A percentile compares a stretch with the other conserved stretches of the same genome.
phyloP scores from a whole-genome alignment of 2,113 vertebrate species.

The Dicerorhinus sumatrensis region DNA sequence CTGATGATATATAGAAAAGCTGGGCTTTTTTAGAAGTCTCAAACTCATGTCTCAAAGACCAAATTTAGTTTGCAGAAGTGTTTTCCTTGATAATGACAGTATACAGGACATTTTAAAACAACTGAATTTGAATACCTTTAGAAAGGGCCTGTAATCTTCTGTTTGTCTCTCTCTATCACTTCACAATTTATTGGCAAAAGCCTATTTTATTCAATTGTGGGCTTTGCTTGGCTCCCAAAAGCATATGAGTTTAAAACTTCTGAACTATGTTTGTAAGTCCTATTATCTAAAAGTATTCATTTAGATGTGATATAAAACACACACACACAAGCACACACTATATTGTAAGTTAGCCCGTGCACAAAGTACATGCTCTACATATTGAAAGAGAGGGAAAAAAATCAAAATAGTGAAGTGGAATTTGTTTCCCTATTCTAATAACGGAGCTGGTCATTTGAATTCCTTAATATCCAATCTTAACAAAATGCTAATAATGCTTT shows the following conservation, averaged over 20 bases:
- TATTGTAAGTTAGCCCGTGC: slow-evolving; percentile 38
- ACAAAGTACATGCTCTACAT: slow-evolving; percentile 22
- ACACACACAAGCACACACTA: neutral
- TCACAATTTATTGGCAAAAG: neutral
- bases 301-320: neutral
- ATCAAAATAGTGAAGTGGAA: slow-evolving; percentile 71
- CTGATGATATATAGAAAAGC: neutral
- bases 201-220: neutral
- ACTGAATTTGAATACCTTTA: neutral
- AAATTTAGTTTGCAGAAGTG: too few relatives aligned
- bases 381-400: slow-evolving; percentile 33
- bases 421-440: slow-evolving; percentile 75
- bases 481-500: slow-evolving; percentile 83
- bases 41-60: neutral
- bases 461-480: slow-evolving; percentile 79
- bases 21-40: neutral
- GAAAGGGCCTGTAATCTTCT: neutral
- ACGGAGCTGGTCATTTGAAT: slow-evolving; percentile 72
- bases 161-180: neutral
- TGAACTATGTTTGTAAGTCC: neutral
- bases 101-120: neutral
- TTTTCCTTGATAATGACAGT: neutral
- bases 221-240: neutral
- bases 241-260: neutral
- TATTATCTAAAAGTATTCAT: slow-evolving; percentile 44